Evolutionary conservation across 30 jellyfish, hydroid and myxozoan species (phyloP).

Genomic region (Chrysaora quinquecirrha): DNA sequence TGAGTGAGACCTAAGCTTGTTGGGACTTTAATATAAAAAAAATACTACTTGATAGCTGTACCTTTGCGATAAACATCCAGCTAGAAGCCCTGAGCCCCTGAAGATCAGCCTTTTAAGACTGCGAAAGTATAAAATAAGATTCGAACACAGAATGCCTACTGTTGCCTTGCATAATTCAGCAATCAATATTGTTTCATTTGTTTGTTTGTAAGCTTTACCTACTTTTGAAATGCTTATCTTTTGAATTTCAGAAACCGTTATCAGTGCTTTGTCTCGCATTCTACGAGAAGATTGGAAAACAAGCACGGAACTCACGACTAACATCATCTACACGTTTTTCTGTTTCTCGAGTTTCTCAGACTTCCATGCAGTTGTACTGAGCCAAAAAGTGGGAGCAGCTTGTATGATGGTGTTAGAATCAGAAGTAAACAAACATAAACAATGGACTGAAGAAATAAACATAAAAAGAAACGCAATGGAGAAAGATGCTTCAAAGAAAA

Average conservation of each 20-base stretch:
- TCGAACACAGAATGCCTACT: too few species aligned
- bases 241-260: constrained; percentile 88
- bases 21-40: too few species aligned
- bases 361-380: constrained; percentile 83
- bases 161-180: too few species aligned
- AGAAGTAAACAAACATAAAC: constrained; percentile 80
- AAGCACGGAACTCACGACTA: constrained; percentile 95
- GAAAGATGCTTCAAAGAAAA: constrained; percentile 77
- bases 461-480: constrained; percentile 73
- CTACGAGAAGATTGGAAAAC: constrained; percentile 98
- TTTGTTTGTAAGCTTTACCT: too few species aligned
- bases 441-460: constrained; percentile 91
- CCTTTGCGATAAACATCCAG: too few species aligned
- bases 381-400: constrained; percentile 95
- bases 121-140: too few species aligned
- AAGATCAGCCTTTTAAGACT: too few species aligned
- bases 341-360: constrained; percentile 98
- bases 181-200: too few species aligned
- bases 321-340: constrained; percentile 93
- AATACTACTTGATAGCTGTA: too few species aligned
- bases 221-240: too few species aligned
- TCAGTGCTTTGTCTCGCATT: constrained; percentile 96
- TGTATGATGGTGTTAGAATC: constrained; percentile 88
- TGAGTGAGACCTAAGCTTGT: too few species aligned
- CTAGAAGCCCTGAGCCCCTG: too few species aligned